phyloP scores from a whole-genome alignment of 2,113 vertebrate species.

The Glareola pratincola region DNA sequence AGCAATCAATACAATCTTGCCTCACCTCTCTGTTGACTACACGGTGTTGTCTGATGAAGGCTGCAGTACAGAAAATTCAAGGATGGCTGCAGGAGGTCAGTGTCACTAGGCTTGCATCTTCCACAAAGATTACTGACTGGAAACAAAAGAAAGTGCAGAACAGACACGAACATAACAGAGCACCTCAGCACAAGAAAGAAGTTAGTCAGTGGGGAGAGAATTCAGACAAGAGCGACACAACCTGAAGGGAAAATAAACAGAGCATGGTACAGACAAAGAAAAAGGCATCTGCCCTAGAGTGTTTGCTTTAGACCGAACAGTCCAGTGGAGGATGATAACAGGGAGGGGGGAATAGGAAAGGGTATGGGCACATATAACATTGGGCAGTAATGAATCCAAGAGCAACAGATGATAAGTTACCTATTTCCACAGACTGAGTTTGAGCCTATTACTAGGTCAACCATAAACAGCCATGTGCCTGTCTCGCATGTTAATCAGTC shows the following conservation, averaged over 20 bases:
- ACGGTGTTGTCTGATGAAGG: conserved; percentile 79
- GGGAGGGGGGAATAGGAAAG: not conserved
- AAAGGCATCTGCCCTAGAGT: not conserved
- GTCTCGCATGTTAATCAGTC: not conserved
- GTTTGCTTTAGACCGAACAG: not conserved
- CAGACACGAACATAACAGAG: not conserved
- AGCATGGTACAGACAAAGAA: not conserved
- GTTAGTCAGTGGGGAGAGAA: not conserved
- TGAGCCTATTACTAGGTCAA: not conserved
- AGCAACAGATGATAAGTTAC: not conserved
- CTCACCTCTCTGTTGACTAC: conserved; percentile 87
- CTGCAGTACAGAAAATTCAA: conserved; percentile 90
- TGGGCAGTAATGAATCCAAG: not conserved
- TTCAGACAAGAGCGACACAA: not conserved
- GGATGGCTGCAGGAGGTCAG: conserved; percentile 83
- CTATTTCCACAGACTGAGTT: not conserved
- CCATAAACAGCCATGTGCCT: not conserved
- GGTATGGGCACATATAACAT: not conserved
- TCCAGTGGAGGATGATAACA: not conserved
- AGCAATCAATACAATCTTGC: not conserved
- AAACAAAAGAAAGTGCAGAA: not conserved
- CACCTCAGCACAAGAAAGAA: not conserved
- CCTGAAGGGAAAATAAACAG: not conserved
- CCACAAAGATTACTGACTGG: conserved; percentile 88
- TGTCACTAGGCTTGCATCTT: conserved; percentile 73